phyloP scores from a whole-genome alignment of 2,888 invertebrate species.

The Oligia latruncula region DNA sequence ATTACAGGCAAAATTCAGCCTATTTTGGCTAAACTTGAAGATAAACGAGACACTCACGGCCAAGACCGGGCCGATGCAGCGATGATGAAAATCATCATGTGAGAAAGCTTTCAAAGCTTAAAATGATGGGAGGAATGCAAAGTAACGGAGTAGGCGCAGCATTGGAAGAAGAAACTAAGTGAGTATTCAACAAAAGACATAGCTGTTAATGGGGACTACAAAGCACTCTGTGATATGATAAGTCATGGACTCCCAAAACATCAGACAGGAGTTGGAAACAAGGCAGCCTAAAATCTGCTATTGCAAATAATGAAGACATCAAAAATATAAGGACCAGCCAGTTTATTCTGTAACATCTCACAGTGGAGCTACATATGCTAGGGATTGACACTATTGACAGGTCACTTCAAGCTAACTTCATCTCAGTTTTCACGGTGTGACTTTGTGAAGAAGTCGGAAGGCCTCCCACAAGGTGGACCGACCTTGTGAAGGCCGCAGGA shows the following conservation, averaged over 20 bases:
- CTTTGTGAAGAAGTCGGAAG: neutral
- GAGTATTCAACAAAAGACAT: neutral
- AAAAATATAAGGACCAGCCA: neutral
- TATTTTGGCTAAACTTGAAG: neutral
- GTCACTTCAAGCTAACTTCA: neutral
- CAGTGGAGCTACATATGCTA: neutral
- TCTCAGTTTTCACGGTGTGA: neutral
- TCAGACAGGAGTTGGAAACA: slow-evolving; percentile 3
- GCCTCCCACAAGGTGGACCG: no score
- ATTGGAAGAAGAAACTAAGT: neutral
- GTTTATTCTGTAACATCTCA: neutral
- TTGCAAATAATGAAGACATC: slow-evolving; percentile 1
- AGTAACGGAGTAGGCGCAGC: neutral
- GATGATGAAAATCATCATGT: neutral
- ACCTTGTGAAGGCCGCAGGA: neutral
- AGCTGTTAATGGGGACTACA: neutral
- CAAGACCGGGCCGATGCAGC: neutral
- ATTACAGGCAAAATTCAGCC: neutral
- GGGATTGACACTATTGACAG: neutral
- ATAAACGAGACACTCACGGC: neutral
- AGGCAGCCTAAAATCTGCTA: neutral
- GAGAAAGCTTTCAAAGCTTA: neutral
- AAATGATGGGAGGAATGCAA: neutral
- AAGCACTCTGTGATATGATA: neutral
- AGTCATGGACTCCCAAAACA: neutral